Conservation (phyloP, 2,888 invertebrate genomes). For the Liopterus haemorrhoidalis region DNA sequence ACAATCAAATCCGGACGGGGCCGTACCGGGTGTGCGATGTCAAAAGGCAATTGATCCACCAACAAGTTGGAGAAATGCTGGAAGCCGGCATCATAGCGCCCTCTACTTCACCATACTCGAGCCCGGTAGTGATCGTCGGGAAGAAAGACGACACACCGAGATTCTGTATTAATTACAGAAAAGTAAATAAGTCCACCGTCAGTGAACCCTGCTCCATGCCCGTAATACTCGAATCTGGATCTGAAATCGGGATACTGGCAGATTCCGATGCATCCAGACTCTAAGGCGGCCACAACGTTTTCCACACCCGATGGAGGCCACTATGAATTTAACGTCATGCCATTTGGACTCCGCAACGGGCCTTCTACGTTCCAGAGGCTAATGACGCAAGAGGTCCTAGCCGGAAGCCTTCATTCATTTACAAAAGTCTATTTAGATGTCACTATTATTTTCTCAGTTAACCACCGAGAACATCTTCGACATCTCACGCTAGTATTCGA, state of each 20-base stretch:
- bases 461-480: no score
- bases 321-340: no score
- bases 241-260: no score
- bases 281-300: no score
- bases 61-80: slow-evolving; percentile 29
- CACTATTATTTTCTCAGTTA: slow-evolving; percentile 25
- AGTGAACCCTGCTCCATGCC: slow-evolving; percentile 25
- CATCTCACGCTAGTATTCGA: no score
- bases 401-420: slow-evolving; percentile 13
- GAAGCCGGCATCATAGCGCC: slow-evolving; percentile 28
- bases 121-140: slow-evolving; percentile 28
- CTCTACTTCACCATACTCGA: slow-evolving; percentile 23
- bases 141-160: no score
- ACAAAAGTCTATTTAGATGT: slow-evolving; percentile 27
- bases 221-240: slow-evolving; percentile 28
- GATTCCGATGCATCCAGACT: no score
- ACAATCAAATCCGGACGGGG: slow-evolving; percentile 21
- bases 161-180: slow-evolving; percentile 30
- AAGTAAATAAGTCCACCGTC: slow-evolving; percentile 23
- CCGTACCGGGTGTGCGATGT: slow-evolving; percentile 30
- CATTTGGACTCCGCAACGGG: no score
- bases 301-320: no score
- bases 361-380: no score
- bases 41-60: slow-evolving; percentile 23
- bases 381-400: no score